Conservation (phyloP, 2,888 invertebrate genomes). For the Phrixothrix hirtus region DNA sequence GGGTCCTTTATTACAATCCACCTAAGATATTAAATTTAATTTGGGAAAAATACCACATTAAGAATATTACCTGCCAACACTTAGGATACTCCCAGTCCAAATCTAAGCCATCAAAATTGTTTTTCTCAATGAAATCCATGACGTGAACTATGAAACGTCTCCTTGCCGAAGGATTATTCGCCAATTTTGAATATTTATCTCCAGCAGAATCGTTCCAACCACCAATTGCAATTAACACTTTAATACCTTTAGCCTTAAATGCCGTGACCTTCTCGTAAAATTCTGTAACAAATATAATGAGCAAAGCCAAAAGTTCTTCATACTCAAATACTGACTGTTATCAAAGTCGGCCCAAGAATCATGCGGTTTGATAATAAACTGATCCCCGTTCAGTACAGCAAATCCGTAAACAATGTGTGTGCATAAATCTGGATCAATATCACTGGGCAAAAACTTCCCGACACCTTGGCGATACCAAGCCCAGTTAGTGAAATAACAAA, state of each 20-base stretch:
- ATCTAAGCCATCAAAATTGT: constrained; percentile 88
- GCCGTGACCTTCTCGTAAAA: constrained; percentile 86
- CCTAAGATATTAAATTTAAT: constrained; percentile 58
- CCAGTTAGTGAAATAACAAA: constrained; percentile 94
- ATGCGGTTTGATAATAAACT: constrained; percentile 78
- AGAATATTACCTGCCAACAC: constrained; percentile 84
- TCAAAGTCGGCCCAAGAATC: constrained; percentile 89
- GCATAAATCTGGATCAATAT: constrained; percentile 83
- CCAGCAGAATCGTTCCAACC: constrained; percentile 95
- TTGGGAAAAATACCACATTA: no score
- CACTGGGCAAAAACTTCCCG: constrained; percentile 79
- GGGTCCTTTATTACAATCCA: constrained; percentile 82
- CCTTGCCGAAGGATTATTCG: constrained; percentile 72
- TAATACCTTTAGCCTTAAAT: constrained; percentile 72
- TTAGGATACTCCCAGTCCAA: constrained; percentile 94
- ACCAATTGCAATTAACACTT: constrained; percentile 85
- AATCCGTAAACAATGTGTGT: constrained; percentile 93
- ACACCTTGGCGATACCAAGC: constrained; percentile 87
- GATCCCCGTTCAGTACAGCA: constrained; percentile 78
- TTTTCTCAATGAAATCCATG: constrained; percentile 74
- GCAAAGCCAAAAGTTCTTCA: neutral
- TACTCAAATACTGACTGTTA: constrained; percentile 73
- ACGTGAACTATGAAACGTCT: constrained; percentile 75
- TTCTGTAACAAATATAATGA: constrained; percentile 57
- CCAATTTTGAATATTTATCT: constrained; percentile 83